Base-by-base conservation (phyloP, 1,140 invertebrate genomes). In the Wasmannia auropunctata region DNA sequence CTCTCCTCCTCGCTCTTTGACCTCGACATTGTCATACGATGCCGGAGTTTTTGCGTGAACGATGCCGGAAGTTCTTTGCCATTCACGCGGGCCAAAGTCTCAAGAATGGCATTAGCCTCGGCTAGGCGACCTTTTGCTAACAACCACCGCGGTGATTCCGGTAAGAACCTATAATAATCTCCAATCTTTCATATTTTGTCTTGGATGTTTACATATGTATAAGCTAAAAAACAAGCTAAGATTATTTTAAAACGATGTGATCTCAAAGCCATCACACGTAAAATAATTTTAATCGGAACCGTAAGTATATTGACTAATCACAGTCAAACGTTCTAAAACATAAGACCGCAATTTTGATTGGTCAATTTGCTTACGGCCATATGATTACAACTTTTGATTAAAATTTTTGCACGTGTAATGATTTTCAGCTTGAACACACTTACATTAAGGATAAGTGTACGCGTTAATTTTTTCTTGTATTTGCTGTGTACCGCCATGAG, bases 71-170 rank as follows among this genome's bases (percentile, higher is more conserved):
- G 92, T 88, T 97, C 95, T 90, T 97, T 97, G 0, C 96, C 96
- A 92, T 99, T 99, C 0, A 97, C 96, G 89, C 94, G 96, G 0
- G 98, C 98, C 80, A 98, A 96, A 14, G 95, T 96, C 94, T 98
- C 96, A 7, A 98, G 93, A 77, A 98, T 97, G 80, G 96, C 95
- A 63, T 97, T 96, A 0, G 98, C 98, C 95, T 98, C 97, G 86
- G 97, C 96, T 16, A 98, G 95, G 67, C 97, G 96, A 10, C 98
- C 97, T 93, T 97, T 97, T 87, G 98, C 97, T 54, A 98, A 91
- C 3, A 98, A 95, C 98, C 98, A 98, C 88, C 98, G 95, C 1
- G 98, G 98, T 28, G 98, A 98, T 95, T 98, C 98, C 65, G 98
- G 97, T 95, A 98, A 95, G 83, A 97, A 97, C 96, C 96, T 96